phyloP scores from a whole-genome alignment of 92 coral and sea anemone species.

The Parazoanthus atlanticus region DNA sequence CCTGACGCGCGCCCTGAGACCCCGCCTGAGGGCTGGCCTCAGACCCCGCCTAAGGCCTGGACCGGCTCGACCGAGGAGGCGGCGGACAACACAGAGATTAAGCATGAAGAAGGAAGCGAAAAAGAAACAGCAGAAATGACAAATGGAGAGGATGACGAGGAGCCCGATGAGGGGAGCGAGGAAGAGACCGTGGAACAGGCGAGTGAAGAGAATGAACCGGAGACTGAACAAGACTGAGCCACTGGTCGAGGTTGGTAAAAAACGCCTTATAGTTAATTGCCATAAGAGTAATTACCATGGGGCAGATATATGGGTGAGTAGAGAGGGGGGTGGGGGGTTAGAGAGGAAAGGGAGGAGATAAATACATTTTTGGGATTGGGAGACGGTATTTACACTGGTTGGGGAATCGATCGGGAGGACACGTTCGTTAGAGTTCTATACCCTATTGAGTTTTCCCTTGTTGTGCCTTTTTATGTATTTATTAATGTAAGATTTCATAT shows the following conservation, averaged over 20 bases:
- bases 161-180: not conserved
- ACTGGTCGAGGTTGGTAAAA: not conserved
- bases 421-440: too few species aligned
- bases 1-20: not conserved
- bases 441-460: too few species aligned
- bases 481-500: too few species aligned
- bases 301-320: too few species aligned
- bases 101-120: not conserved
- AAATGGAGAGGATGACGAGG: not conserved
- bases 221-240: not conserved
- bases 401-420: too few species aligned
- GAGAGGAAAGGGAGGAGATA: too few species aligned
- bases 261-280: not conserved
- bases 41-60: not conserved
- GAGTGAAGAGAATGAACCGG: not conserved
- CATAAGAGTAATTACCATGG: not conserved
- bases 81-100: not conserved
- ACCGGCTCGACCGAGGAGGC: not conserved
- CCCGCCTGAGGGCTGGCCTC: not conserved
- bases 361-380: too few species aligned
- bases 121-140: not conserved
- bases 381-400: too few species aligned
- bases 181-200: not conserved
- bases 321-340: too few species aligned
- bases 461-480: too few species aligned